Evolutionary conservation across 1,140 invertebrate genomes (phyloP), one percentile per base, ranked within the genome.

Genomic region (Artemia franciscana): DNA sequence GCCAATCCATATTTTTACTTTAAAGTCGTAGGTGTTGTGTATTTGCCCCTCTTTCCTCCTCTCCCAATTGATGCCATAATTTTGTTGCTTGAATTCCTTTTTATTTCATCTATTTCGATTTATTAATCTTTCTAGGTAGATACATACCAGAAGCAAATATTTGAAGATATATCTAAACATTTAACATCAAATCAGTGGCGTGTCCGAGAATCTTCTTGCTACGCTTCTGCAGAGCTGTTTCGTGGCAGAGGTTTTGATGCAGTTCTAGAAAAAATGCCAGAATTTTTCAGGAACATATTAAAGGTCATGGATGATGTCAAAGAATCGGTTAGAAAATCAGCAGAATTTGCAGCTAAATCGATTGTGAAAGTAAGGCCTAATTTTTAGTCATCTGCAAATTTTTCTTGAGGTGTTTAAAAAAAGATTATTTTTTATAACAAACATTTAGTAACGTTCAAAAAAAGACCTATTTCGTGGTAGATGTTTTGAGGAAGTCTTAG

Each of bases 281-380:
- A 83, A 66, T 74, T 94, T 3, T 92, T 89, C 87, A 76, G 77
- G 9, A 83, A 85, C 70, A 73, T 92, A 27, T 89, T 94, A 69
- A 74, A 86, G 27, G 89, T 94, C 0, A 85, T 91, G 82, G 91
- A 94, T 73, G 91, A 94, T 73, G 86, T 92, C 68, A 91, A 94
- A 70, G 88, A 91, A 71, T 83, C 81, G 24, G 92, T 91, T 0
- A 75, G 91, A 62, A 75, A 80, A 65, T 82, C 86, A 3, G 91
- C 91, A 26, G 82, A 80, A 26, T 78, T 79, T 64, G 85, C 89
- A 0, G 80, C 85, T 3, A 81, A 80, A 67, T 77, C 84, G 58
- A 74, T 95, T 2, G 85, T 86, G 67, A 87, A 87, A 73, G 85
- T 89, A 73, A 74, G 69, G 67, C 60, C 26, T 59, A n/a, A n/a